These are phyloP conservation scores for Erynnis tages DNA, from an alignment of 2,888 invertebrate species.

Conservation along the genomic window DNA sequence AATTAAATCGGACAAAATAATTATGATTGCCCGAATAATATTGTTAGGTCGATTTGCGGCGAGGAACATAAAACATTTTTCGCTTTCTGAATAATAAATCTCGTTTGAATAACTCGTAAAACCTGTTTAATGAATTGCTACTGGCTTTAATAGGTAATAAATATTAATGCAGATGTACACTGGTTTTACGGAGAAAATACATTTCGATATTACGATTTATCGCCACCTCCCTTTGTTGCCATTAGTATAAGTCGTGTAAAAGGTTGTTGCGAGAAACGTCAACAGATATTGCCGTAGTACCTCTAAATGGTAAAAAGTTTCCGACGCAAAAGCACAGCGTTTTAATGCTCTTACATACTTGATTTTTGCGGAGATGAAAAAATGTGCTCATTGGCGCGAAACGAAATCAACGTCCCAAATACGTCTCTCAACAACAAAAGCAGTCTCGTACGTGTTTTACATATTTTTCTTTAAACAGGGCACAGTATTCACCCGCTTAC, in stretches of 20 bases:
- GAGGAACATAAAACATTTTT: slow-evolving; percentile 41
- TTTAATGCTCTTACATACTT: slow-evolving; percentile 65
- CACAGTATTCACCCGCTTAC: slow-evolving; percentile 60
- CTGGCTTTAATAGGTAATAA: slow-evolving; percentile 61
- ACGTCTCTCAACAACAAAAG: slow-evolving; percentile 70
- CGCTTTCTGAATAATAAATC: slow-evolving; percentile 46
- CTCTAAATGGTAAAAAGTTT: slow-evolving; percentile 48
- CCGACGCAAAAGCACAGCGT: slow-evolving; percentile 53
- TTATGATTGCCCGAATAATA: slow-evolving; percentile 48
- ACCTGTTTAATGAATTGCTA: slow-evolving; percentile 55
- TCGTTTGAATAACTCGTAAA: slow-evolving; percentile 59
- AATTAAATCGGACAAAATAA: slow-evolving; percentile 49
- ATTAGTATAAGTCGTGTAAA: slow-evolving; percentile 59
- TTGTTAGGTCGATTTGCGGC: slow-evolving; percentile 44
- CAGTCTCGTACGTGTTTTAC: slow-evolving; percentile 64
- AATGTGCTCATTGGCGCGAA: slow-evolving; percentile 71
- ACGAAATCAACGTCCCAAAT: slow-evolving; percentile 70
- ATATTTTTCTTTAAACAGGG: slow-evolving; percentile 68
- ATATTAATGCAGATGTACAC: slow-evolving; percentile 57
- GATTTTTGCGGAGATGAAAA: slow-evolving; percentile 64
- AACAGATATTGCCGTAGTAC: slow-evolving; percentile 11
- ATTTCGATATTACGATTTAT: slow-evolving; percentile 58
- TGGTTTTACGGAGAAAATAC: slow-evolving; percentile 57
- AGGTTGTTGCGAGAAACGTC: slow-evolving; percentile 46
- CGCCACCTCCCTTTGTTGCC: slow-evolving; percentile 59